Base-by-base conservation (phyloP, 2,888 invertebrate genomes). In the Thera obeliscata region DNA sequence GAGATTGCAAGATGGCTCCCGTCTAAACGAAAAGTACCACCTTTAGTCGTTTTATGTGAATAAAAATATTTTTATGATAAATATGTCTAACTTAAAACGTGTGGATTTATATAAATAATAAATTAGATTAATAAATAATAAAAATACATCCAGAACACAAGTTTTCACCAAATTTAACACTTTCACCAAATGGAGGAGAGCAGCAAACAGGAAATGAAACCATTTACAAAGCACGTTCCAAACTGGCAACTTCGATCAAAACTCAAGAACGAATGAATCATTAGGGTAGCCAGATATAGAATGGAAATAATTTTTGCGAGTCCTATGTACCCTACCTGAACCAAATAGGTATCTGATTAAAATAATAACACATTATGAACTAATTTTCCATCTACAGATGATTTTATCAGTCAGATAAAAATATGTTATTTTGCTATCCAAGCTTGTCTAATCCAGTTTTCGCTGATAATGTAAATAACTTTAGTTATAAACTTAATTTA, bases 1-100 rank as follows among this genome's bases (percentile, higher is more conserved):
- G 95, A 96, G 96, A 96, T 96, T 96, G 96, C 96, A 96, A 96
- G 96, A 96, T 96, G 96, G 96, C 96, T 95, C 95, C 96, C 96
- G 95, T 95, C 95, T 96, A 95, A 95, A 96, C 95, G 95, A 95
- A 95, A 94, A 94, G 94, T 94, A 96, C 96, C 94, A 95, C 96
- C 94, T 72, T 93, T 91, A 94, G 94, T 96, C 96, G 96, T 92
- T 93, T 92, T 87, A 87, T 88, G 88, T 82, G 43, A 75, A 71
- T 89, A 84, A 85, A 88, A 84, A 89, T 84, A 78, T 84, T 74
- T 64, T 56, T 56, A 48, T 49, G 22, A 82, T 84, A 85, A 84
- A 82, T 76, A 83, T 78, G 81, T 80, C 81, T 87, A 87, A 88
- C 84, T 86, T 84, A 78, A 85, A 85, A 86, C 78, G 81, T 85